Evolutionary conservation across 1,140 invertebrate species (phyloP).

Genomic region (Trichonephila clavata): DNA sequence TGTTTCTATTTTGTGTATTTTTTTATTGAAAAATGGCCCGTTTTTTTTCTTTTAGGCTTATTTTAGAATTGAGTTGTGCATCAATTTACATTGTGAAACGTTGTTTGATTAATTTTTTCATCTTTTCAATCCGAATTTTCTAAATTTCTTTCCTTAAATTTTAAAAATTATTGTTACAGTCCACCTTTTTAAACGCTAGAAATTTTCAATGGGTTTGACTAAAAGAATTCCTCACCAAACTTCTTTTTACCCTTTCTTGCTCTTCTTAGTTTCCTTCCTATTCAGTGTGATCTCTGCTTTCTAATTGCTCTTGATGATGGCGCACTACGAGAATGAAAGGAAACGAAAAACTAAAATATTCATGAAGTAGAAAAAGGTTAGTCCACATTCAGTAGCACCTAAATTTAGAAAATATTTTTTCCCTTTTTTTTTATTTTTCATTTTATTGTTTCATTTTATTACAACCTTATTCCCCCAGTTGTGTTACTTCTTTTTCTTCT

Average conservation of each 20-base stretch:
- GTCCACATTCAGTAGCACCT: conserved; percentile 53
- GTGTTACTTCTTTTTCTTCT: background rate
- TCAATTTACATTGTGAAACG: too few species aligned
- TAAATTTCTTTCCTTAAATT: too few species aligned
- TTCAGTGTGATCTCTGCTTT: background rate
- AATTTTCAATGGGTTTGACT: background rate
- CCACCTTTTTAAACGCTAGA: too few species aligned
- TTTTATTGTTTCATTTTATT: conserved; percentile 25
- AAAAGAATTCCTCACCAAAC: background rate
- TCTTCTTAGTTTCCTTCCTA: background rate
- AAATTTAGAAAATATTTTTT: conserved; percentile 37
- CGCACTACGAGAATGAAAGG: background rate
- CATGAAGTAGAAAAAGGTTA: background rate
- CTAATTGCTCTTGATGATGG: conserved; percentile 45
- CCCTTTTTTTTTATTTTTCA: background rate
- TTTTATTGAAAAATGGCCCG: too few species aligned
- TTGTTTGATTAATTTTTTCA: too few species aligned
- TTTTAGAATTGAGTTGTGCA: too few species aligned
- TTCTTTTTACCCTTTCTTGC: background rate
- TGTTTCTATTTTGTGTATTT: too few species aligned
- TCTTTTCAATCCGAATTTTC: too few species aligned
- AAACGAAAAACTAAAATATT: background rate
- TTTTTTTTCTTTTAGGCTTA: too few species aligned
- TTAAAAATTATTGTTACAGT: too few species aligned
- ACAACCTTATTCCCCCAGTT: background rate